A percentile compares a stretch with the other conserved stretches of the same genome.
Evolutionary conservation across 2,113 vertebrate genomes (phyloP).

Genomic region (Aepyceros melampus): DNA sequence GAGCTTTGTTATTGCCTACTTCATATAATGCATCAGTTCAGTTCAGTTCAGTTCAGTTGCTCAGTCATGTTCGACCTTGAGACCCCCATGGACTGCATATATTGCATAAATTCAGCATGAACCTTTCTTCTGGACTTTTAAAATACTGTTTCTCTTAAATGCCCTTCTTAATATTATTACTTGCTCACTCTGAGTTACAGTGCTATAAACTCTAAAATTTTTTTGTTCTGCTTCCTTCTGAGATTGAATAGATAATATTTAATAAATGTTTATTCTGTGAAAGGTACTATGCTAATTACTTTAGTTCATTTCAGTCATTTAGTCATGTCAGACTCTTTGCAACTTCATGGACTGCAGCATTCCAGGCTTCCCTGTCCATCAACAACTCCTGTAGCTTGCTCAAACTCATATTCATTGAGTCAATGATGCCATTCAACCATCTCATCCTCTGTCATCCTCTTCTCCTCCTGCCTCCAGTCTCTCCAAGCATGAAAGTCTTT

Average conservation of each 20-base stretch:
- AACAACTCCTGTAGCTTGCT: neutral
- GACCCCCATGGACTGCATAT: neutral
- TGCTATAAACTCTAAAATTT: neutral
- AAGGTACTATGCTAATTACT: neutral
- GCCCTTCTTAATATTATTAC: neutral
- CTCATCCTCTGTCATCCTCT: neutral
- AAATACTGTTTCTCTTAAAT: neutral
- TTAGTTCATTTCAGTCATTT: neutral
- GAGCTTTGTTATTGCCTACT: neutral
- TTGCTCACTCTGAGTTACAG: neutral
- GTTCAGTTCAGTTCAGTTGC: neutral
- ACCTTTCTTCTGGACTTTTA: neutral
- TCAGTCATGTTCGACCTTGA: accelerated
- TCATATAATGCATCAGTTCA: neutral
- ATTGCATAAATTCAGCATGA: neutral
- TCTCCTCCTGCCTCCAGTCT: neutral
- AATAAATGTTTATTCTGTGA: neutral
- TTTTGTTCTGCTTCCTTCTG: neutral
- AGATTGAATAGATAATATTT: neutral
- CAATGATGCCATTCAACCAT: neutral
- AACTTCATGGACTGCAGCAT: neutral
- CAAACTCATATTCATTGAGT: neutral
- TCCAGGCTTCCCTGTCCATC: neutral
- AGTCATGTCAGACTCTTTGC: neutral
- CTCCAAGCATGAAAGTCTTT: neutral